phyloP scores from a whole-genome alignment of 2,888 invertebrate species.

The Abrostola tripartita region DNA sequence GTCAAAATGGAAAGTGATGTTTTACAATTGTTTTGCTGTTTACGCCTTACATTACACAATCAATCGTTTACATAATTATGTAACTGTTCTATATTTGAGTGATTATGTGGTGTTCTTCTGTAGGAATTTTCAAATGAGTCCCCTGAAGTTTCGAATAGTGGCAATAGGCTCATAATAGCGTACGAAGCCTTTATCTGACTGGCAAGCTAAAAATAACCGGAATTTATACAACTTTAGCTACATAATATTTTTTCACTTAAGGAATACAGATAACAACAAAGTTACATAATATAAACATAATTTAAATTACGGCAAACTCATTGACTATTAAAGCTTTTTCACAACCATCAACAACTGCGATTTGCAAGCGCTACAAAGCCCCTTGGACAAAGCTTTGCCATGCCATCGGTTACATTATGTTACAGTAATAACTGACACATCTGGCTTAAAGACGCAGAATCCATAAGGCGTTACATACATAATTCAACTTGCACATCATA shows the following conservation, averaged over 20 bases:
- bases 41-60: slow-evolving; percentile 12
- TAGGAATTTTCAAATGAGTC: background rate
- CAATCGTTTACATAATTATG: slow-evolving; percentile 13
- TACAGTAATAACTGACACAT: slow-evolving; percentile 40
- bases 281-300: no score
- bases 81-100: slow-evolving; percentile 2
- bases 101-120: background rate
- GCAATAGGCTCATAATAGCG: background rate
- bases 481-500: slow-evolving; percentile 48
- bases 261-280: no score
- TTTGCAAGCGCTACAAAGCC: no score
- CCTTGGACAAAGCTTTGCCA: no score
- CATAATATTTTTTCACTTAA: no score
- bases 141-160: background rate
- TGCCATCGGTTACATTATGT: slow-evolving; percentile 17
- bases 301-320: no score
- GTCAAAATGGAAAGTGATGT: slow-evolving; percentile 59
- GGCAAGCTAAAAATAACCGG: no score
- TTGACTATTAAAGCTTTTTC: no score
- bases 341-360: no score
- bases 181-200: no score
- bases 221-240: no score
- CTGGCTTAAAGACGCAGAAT: slow-evolving; percentile 31
- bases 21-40: slow-evolving; percentile 18
- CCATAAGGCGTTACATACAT: slow-evolving; percentile 52